phyloP scores from a whole-genome alignment of 2,113 vertebrate genomes.

The Indicator indicator region DNA sequence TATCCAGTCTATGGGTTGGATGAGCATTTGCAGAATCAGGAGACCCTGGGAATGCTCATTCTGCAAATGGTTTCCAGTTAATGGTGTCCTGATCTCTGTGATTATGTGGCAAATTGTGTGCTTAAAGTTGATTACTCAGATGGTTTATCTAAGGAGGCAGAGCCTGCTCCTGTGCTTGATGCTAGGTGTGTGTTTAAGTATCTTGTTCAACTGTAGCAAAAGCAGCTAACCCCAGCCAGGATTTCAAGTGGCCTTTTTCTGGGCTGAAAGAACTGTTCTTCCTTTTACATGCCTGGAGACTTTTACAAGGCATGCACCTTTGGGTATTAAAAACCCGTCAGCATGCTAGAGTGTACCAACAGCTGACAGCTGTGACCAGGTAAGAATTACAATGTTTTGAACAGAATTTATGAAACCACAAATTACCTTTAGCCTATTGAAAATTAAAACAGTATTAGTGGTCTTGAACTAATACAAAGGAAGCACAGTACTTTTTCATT shows the following conservation, averaged over 20 bases:
- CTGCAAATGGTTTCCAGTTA: background rate
- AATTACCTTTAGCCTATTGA: conserved; percentile 65
- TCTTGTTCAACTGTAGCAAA: background rate
- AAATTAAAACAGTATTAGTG: conserved; percentile 26
- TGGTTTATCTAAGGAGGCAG: conserved; percentile 9
- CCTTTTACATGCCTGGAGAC: background rate
- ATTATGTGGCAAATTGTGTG: background rate
- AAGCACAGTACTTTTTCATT: conserved; percentile 45
- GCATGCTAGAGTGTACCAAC: background rate
- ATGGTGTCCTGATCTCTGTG: background rate
- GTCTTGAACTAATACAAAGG: conserved; percentile 35
- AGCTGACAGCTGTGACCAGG: conserved; percentile 57
- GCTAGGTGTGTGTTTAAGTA: background rate
- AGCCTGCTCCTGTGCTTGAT: background rate
- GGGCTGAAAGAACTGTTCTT: conserved; percentile 3
- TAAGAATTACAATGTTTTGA: conserved; percentile 36
- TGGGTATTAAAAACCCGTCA: conserved; percentile 31
- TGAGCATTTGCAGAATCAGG: background rate
- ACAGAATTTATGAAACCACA: conserved; percentile 65
- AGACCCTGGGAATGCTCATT: background rate
- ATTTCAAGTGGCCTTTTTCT: background rate
- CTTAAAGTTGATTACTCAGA: rapidly evolving
- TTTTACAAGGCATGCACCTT: conserved; percentile 17
- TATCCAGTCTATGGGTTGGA: no score
- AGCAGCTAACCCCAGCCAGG: background rate